A percentile compares a stretch with the other conserved stretches of the same genome.
Conservation (phyloP, 2,113 vertebrate species). For the Cisticola juncidis region DNA sequence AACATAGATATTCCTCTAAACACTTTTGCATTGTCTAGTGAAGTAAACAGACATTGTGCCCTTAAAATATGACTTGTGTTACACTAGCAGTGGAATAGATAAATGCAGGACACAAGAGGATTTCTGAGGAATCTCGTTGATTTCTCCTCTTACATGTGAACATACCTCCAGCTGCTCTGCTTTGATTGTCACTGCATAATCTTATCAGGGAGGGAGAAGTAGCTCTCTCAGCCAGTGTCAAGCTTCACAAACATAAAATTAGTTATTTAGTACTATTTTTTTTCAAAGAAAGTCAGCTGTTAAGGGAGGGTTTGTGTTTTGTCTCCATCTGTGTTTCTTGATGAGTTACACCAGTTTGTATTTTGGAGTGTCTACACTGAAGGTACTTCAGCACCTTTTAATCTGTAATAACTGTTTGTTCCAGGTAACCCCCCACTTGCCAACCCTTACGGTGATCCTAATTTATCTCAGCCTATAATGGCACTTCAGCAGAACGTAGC, state of each 20-base stretch:
- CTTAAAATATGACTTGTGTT: background rate
- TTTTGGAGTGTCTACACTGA: background rate
- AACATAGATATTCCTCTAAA: background rate
- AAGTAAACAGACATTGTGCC: background rate
- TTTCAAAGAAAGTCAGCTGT: background rate
- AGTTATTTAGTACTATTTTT: background rate
- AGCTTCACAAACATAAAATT: background rate
- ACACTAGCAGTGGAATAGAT: background rate
- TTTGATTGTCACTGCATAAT: background rate
- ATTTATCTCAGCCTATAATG: conserved; percentile 95
- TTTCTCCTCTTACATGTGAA: background rate
- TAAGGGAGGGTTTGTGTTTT: background rate
- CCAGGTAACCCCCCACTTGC: conserved; percentile 95
- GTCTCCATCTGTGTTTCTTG: background rate
- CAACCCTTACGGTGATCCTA: conserved; percentile 96
- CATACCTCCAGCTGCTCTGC: background rate
- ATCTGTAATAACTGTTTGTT: conserved; percentile 56
- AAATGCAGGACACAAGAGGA: background rate
- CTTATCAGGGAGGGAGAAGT: background rate
- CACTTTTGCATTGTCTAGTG: background rate
- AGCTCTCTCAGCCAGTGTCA: background rate
- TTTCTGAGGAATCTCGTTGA: background rate
- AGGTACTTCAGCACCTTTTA: conserved; percentile 16
- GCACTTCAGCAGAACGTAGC: conserved; percentile 95
- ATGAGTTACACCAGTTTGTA: background rate